Evolutionary conservation across 2,113 vertebrate species (phyloP).

Genomic region (Motacilla tschutschensis): DNA sequence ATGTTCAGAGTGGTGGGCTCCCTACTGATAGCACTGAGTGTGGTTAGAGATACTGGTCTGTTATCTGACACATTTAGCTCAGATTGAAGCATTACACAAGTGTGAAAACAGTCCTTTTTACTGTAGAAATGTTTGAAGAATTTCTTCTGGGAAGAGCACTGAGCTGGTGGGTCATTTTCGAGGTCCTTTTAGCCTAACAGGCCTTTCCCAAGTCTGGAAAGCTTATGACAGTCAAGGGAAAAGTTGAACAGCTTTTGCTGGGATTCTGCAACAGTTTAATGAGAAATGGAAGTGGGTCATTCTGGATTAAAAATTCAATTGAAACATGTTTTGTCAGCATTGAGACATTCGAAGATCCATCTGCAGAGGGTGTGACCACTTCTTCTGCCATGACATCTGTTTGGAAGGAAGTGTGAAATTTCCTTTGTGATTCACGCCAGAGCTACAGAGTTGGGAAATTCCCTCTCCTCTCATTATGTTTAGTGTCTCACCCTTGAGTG

Average conservation of each 20-base stretch:
- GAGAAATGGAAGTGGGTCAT: slow-evolving; percentile 31
- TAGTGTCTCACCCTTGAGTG: not conserved
- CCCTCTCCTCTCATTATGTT: not conserved
- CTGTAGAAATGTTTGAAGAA: not conserved
- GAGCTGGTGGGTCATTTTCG: not conserved
- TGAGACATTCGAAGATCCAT: slow-evolving; percentile 47
- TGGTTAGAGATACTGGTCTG: not conserved
- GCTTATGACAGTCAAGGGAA: not conserved
- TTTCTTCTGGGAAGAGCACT: not conserved
- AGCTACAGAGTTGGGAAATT: slow-evolving; percentile 11
- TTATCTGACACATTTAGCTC: not conserved
- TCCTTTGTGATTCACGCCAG: slow-evolving; percentile 33
- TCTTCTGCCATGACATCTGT: slow-evolving; percentile 61
- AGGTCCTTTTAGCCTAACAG: not conserved
- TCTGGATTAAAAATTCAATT: slow-evolving; percentile 17
- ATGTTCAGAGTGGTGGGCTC: not conserved
- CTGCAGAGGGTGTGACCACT: slow-evolving; percentile 53
- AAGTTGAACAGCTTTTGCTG: not conserved
- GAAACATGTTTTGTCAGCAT: slow-evolving; percentile 41
- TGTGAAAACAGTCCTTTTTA: not conserved
- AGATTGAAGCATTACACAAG: not conserved
- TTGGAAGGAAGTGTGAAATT: slow-evolving; percentile 40
- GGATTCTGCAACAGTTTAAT: not conserved
- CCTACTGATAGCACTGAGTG: not conserved
- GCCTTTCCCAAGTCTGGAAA: not conserved